Percentiles rank a stretch among this genome's conserved stretches.
phyloP scores from a whole-genome alignment of 53 echinoderm and acorn worm genomes.

The Crossaster papposus region DNA sequence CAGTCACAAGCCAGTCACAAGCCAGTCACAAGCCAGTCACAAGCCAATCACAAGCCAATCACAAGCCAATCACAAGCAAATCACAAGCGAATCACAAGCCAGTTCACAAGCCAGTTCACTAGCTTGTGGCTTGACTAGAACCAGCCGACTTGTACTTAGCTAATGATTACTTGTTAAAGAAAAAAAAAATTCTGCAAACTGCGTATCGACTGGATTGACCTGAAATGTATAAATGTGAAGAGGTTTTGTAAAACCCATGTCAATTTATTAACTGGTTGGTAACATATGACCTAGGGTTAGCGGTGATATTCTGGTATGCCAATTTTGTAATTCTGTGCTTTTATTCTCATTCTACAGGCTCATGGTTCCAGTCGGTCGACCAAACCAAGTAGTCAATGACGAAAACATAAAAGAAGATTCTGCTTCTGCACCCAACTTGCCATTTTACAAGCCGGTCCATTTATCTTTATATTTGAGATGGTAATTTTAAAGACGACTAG shows the following conservation, averaged over 20 bases:
- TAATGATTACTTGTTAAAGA: no score
- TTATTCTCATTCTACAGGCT: not conserved
- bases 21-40: not conserved
- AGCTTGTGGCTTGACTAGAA: no score
- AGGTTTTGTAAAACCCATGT: no score
- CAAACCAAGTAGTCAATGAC: constrained; percentile 36
- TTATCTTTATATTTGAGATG: not conserved
- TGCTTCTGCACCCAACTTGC: not conserved
- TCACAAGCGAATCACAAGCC: no score
- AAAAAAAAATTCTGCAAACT: no score
- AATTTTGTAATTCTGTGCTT: not conserved
- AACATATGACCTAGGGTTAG: not conserved
- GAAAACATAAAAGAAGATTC: not conserved
- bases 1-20: not conserved
- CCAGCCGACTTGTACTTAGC: no score
- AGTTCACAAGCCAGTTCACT: no score
- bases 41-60: not conserved
- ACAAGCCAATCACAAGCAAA: not conserved
- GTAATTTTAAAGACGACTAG: not conserved
- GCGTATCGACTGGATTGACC: no score
- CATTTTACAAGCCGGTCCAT: not conserved
- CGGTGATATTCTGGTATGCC: not conserved
- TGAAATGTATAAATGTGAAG: no score
- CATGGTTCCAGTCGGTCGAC: not conserved
- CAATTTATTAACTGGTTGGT: no score